These are phyloP conservation scores for Gallinago paraguaiae DNA, from an alignment of 2,113 vertebrate species.

Conservation along the genomic window DNA sequence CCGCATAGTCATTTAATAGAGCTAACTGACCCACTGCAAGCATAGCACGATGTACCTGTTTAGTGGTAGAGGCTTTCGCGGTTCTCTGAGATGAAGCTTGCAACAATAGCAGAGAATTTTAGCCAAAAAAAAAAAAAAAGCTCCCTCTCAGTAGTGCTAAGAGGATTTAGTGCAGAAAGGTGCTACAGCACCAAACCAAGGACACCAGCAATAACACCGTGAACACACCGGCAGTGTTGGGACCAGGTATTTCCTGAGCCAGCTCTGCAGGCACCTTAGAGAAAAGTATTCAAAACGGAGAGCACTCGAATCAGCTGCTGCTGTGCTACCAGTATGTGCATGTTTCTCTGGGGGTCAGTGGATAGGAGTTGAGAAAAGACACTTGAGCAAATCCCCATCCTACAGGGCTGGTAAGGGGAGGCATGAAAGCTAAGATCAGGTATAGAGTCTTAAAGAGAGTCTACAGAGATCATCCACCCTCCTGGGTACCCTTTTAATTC, in stretches of 20 bases:
- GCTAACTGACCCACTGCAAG: neutral
- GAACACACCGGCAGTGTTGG: accelerated
- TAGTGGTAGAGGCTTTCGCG: accelerated
- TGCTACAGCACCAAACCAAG: neutral
- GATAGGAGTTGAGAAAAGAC: neutral
- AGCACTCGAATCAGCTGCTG: accelerated
- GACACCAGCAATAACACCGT: accelerated
- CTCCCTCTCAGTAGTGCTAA: neutral
- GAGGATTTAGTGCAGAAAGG: neutral
- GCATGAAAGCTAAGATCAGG: accelerated
- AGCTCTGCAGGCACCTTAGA: too few relatives aligned
- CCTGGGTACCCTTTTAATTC: accelerated
- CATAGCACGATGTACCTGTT: neutral
- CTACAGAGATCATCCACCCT: neutral
- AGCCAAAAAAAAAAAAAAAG: neutral
- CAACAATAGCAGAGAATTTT: neutral
- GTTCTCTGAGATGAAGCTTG: neutral
- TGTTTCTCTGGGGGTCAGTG: neutral
- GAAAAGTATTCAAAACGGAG: neutral
- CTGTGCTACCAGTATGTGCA: accelerated
- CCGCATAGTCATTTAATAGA: accelerated
- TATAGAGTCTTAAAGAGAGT: neutral
- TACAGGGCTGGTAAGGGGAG: too few relatives aligned
- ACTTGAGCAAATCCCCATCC: neutral
- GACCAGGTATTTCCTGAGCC: neutral